These are phyloP conservation scores for Ctenicera cuprea DNA, from an alignment of 2,888 invertebrate species.

Conservation along the genomic window DNA sequence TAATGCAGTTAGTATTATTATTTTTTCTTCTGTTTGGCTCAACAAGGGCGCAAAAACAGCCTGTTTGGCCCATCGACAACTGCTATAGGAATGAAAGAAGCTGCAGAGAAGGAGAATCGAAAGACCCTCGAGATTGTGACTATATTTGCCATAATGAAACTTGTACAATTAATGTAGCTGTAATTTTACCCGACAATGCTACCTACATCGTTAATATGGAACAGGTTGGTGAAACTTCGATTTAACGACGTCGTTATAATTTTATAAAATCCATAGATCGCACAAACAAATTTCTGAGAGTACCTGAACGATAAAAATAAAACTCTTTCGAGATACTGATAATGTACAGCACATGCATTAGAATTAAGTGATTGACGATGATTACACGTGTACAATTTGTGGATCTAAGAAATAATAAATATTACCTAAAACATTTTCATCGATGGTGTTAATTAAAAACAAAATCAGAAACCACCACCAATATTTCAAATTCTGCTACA, in stretches of 20 bases:
- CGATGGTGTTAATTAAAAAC: background rate
- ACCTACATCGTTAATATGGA: constrained; percentile 74
- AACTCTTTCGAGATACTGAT: constrained; percentile 24
- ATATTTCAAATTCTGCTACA: background rate
- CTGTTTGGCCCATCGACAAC: constrained; percentile 38
- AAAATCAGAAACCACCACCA: background rate
- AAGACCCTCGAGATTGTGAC: constrained; percentile 50
- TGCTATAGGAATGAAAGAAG: constrained; percentile 34
- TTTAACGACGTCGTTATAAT: constrained; percentile 12
- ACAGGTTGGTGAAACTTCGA: constrained; percentile 68
- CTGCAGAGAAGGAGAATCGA: constrained; percentile 45
- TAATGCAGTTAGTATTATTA: constrained; percentile 51
- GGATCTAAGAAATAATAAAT: background rate
- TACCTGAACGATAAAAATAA: constrained; percentile 28
- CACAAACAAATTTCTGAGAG: constrained; percentile 25
- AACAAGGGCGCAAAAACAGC: constrained; percentile 30
- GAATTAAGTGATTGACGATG: constrained; percentile 11
- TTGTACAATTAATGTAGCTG: constrained; percentile 80
- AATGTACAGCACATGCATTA: constrained; percentile 17
- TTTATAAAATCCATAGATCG: constrained; percentile 35
- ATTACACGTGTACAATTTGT: constrained; percentile 2
- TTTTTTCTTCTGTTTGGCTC: constrained; percentile 45
- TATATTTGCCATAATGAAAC: constrained; percentile 65
- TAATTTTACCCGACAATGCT: constrained; percentile 78
- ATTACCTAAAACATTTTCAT: background rate